Conservation (phyloP, 2,797 vertebrate species). For the Poeciliopsis gracilis region DNA sequence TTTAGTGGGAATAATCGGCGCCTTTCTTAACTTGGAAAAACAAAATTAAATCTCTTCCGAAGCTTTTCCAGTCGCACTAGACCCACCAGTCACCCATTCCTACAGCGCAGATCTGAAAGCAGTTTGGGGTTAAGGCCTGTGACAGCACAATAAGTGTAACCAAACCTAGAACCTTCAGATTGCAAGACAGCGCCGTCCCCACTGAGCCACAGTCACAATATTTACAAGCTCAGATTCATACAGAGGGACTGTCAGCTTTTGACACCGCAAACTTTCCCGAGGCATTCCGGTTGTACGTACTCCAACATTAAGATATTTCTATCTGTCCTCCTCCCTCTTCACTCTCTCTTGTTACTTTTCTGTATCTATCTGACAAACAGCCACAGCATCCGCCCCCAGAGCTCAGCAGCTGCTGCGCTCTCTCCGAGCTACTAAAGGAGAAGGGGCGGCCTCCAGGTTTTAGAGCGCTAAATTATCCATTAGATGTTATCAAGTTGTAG, state of each 20-base stretch:
- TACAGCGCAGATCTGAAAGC: not conserved
- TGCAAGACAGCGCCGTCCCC: not conserved
- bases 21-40: not conserved
- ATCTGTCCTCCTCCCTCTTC: slow-evolving; percentile 26
- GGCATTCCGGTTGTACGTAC: slow-evolving; percentile 29
- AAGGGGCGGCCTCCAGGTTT: slow-evolving; percentile 80
- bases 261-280: slow-evolving; percentile 28
- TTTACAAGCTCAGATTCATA: slow-evolving; percentile 16
- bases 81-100: not conserved
- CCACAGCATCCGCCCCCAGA: slow-evolving; percentile 42
- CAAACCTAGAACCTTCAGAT: not conserved
- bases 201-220: not conserved
- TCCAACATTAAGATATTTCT: slow-evolving; percentile 30
- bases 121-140: not conserved
- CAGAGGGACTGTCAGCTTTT: slow-evolving; percentile 3
- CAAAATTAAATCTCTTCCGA: not conserved
- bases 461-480: slow-evolving; percentile 94
- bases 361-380: slow-evolving; percentile 43
- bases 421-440: slow-evolving; percentile 49
- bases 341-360: slow-evolving; percentile 30
- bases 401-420: slow-evolving; percentile 65
- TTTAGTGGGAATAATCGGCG: not conserved
- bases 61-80: not conserved
- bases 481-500: slow-evolving; percentile 98
- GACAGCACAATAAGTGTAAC: not conserved